Base-by-base conservation (phyloP, 30 jellyfish, hydroid and myxozoan species). In the Turritopsis rubra region DNA sequence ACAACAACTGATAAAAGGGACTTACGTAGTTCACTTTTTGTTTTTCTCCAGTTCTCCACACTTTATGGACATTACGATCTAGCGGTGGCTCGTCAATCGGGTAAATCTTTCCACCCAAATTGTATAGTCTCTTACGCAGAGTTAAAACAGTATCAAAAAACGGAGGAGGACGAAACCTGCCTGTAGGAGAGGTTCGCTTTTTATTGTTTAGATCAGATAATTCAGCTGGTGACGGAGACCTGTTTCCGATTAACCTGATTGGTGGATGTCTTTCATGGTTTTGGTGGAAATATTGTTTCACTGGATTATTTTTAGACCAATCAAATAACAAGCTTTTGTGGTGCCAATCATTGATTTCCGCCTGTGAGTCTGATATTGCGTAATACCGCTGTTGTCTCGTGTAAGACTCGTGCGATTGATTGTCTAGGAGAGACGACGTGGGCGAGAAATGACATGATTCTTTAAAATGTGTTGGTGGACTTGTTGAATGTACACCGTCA, bases 81-180 rank as follows among this genome's bases (percentile, higher is more conserved):
- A 21, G 52, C 8, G 87, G 87, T 24, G 87, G 87, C 53, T 80
- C 87, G 28, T 80, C 87, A 19, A 24, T 65, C 9, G 73, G 22
- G 27, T n/a, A 80, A 22, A 21, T 22, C 25, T 60, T 54, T 23
- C 83, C 83, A 7, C 87, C 87, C 65, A 80, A 53, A 16, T 52
- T 20, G 83, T 80, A 80, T 25, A 80, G 65, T 22, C 83, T 53
- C 65, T 53, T 54, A 8, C 87, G 83, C n/a, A 80, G 65, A 7
- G 73, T 53, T 8, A 28, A 22, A n/a, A 80, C 87, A 8, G 87
- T 80, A 7, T 54, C 66, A 60, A 80, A 80, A 60, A 80, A 80
- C 65, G 87, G 87, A 0, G 87, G 87, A 19, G 87, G 87, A n/a
- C 87, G 83, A 65, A 80, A 80, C 20, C 87, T 54, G 8, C 87